Evolutionary conservation across 1,140 invertebrate species (phyloP).

Genomic region (Ceratina australensis): DNA sequence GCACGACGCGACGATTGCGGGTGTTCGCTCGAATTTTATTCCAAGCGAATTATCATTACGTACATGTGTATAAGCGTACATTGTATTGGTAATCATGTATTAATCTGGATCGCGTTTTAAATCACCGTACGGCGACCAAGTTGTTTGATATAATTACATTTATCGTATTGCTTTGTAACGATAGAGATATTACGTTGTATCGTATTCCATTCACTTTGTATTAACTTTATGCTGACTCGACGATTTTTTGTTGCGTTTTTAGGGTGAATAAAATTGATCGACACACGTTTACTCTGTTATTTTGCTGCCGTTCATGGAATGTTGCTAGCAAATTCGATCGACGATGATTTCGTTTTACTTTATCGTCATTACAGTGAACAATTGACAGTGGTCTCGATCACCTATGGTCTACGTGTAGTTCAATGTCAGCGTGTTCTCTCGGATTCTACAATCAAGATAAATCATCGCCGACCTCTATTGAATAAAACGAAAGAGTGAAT

Average conservation of each 20-base stretch:
- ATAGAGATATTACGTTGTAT: slow-evolving; percentile 27
- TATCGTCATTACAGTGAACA: slow-evolving; percentile 19
- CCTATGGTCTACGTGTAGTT: slow-evolving; percentile 40
- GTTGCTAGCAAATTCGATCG: slow-evolving; percentile 30
- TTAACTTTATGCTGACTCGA: slow-evolving; percentile 12
- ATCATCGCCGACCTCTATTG: slow-evolving; percentile 1
- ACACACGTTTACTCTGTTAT: slow-evolving; percentile 22
- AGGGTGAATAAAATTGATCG: slow-evolving; percentile 40
- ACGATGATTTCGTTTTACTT: slow-evolving; percentile 22
- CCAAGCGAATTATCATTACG: slow-evolving; percentile 9
- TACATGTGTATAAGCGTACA: background rate
- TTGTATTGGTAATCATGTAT: slow-evolving; percentile 11
- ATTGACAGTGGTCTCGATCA: slow-evolving; percentile 52
- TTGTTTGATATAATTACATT: slow-evolving; percentile 9
- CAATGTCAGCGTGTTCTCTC: background rate
- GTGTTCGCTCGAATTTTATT: slow-evolving; percentile 13
- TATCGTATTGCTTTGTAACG: slow-evolving; percentile 33
- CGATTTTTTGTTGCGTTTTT: slow-evolving; percentile 32
- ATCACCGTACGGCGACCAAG: slow-evolving; percentile 10
- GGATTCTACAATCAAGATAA: slow-evolving; percentile 8
- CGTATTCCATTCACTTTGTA: slow-evolving; percentile 34
- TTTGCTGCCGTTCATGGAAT: slow-evolving; percentile 34
- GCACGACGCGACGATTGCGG: background rate
- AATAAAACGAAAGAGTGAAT: slow-evolving; percentile 1
- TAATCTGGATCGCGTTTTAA: slow-evolving; percentile 4